phyloP scores from a whole-genome alignment of 2,797 vertebrate species.

The Phrynocephalus forsythii region DNA sequence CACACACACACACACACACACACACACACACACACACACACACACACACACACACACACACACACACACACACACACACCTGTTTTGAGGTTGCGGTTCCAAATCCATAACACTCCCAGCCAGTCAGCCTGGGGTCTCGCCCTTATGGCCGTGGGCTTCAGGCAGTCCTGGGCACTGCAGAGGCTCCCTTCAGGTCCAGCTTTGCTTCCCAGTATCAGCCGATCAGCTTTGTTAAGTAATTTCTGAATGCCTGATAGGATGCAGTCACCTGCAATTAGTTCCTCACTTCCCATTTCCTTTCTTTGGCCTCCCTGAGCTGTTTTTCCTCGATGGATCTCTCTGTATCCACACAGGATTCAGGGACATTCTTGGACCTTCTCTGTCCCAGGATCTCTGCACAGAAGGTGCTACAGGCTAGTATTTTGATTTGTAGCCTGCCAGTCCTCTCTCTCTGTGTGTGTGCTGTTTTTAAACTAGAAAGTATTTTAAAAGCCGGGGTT shows the following conservation, averaged over 20 bases:
- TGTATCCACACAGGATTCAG: neutral
- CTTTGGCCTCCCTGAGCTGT: neutral
- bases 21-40: no score
- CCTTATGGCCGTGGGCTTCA: neutral
- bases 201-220: neutral
- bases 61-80: no score
- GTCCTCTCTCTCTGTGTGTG: neutral
- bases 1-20: no score
- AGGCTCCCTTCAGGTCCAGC: neutral
- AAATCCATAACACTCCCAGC: neutral
- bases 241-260: neutral
- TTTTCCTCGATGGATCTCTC: neutral
- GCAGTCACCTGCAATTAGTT: neutral
- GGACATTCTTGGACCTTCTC: neutral
- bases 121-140: neutral
- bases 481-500: neutral
- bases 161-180: neutral
- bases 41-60: no score
- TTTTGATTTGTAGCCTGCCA: neutral
- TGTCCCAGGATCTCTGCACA: neutral
- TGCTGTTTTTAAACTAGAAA: neutral
- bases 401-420: neutral
- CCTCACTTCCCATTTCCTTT: neutral
- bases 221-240: neutral
- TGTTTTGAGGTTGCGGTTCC: no score